A percentile compares a stretch with the other conserved stretches of the same genome.
Evolutionary conservation across 37 sponge, comb jelly and placozoan genomes (phyloP).

Genomic region (Bolinopsis microptera): DNA sequence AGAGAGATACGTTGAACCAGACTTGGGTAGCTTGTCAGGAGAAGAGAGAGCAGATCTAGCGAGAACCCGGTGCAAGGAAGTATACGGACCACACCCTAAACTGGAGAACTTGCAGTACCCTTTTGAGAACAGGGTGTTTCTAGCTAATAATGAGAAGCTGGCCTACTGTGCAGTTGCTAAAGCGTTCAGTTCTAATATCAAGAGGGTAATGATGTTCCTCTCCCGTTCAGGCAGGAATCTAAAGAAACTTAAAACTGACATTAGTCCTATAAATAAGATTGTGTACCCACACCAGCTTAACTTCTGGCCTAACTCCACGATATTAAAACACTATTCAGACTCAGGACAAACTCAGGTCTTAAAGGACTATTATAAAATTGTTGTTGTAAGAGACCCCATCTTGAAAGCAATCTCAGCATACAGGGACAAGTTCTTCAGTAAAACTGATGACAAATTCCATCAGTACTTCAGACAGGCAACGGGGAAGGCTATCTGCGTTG

Average conservation of each 20-base stretch:
- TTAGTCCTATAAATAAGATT: neutral
- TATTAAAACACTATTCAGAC: neutral
- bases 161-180: slow-evolving; percentile 29
- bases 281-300: neutral
- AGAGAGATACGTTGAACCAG: no score
- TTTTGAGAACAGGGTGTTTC: slow-evolving; percentile 7
- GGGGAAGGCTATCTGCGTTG: neutral
- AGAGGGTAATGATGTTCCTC: neutral
- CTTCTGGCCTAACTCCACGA: neutral
- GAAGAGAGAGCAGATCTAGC: neutral
- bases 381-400: neutral
- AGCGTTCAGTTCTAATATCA: neutral
- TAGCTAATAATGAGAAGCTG: neutral
- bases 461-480: neutral
- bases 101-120: neutral
- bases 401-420: slow-evolving; percentile 6
- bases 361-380: neutral
- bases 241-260: neutral
- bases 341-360: neutral
- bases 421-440: slow-evolving; percentile 29
- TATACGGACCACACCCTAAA: neutral
- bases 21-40: neutral
- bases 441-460: neutral
- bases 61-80: neutral
- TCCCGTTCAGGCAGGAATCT: neutral